Conservation (phyloP, 2,888 invertebrate genomes). For the Pristionchus fissidentatus region DNA sequence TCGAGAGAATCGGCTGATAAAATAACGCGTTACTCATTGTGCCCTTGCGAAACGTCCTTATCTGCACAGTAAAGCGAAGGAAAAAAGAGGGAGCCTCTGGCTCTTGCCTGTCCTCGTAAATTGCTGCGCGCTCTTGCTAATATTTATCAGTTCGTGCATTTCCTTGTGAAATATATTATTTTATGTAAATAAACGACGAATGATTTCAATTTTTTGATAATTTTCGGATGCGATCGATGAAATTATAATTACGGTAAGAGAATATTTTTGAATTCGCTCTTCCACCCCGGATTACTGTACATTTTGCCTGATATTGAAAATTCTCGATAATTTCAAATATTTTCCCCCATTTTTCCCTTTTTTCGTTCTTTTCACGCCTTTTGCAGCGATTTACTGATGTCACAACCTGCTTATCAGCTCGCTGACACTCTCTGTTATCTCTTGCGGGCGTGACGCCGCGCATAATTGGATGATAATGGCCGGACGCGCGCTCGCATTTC, state of each 20-base stretch:
- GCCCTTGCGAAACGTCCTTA: conserved; percentile 39
- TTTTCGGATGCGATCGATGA: no score
- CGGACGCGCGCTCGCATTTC: neutral
- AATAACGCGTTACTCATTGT: no score
- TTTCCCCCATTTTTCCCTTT: neutral
- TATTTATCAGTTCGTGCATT: no score
- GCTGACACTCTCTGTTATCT: neutral
- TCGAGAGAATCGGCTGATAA: no score
- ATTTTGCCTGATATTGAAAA: no score
- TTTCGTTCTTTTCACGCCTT: neutral
- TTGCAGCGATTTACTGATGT: conserved; percentile 16
- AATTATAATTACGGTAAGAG: conserved; percentile 31
- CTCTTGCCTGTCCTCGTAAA: no score
- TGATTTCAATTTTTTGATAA: no score
- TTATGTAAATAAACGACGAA: no score
- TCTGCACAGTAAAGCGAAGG: conserved; percentile 25
- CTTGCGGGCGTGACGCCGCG: conserved; percentile 16
- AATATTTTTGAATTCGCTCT: neutral
- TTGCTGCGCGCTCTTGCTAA: no score
- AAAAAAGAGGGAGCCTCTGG: conserved; percentile 9
- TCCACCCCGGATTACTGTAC: no score
- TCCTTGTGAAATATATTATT: no score
- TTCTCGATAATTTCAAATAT: neutral
- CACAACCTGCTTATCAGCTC: conserved; percentile 34
- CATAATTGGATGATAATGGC: conserved; percentile 33